Evolutionary conservation across 2,888 invertebrate species (phyloP).

Genomic region (Morinoia aosen): DNA sequence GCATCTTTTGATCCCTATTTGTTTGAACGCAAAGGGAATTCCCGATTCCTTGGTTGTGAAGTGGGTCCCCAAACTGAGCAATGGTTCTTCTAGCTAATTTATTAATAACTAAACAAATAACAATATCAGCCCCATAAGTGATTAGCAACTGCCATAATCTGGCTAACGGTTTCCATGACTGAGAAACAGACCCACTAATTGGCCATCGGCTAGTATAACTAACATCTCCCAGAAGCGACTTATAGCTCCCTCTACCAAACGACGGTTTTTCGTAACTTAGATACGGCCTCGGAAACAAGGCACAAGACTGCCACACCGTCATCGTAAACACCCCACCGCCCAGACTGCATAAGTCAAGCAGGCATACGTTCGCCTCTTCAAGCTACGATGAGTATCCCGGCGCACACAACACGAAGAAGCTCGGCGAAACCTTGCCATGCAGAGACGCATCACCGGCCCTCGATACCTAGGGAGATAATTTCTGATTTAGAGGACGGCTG

Average conservation of each 20-base stretch:
- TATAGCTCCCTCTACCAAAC: neutral
- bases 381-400: too few species aligned
- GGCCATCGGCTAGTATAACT: neutral
- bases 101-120: too few species aligned
- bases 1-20: neutral
- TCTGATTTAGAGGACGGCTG: conserved; percentile 3
- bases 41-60: neutral
- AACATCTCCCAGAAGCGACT: neutral
- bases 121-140: too few species aligned
- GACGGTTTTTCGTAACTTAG: neutral
- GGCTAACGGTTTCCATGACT: neutral
- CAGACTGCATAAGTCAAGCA: too few species aligned
- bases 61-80: neutral
- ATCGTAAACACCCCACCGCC: too few species aligned
- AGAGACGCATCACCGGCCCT: neutral
- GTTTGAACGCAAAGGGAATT: neutral
- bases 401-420: neutral
- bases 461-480: neutral
- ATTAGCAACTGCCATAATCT: too few species aligned
- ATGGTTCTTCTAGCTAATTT: neutral
- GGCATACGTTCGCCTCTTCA: too few species aligned
- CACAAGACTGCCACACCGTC: too few species aligned
- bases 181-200: neutral
- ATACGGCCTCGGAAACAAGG: too few species aligned
- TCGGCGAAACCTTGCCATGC: neutral